Conservation (phyloP, 2,888 invertebrate species). For the Pheosia tremula region DNA sequence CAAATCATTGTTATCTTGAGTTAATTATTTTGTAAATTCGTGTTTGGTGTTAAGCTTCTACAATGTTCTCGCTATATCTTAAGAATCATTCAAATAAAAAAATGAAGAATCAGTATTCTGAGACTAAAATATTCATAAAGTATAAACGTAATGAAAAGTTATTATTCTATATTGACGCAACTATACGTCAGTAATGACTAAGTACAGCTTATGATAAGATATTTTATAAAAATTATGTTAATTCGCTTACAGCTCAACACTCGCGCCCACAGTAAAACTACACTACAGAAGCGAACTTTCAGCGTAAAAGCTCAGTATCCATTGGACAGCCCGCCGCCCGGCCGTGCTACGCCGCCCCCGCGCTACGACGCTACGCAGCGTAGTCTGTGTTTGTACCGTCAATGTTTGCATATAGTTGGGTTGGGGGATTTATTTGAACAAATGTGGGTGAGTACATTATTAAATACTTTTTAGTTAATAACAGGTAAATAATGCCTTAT, state of each 20-base stretch:
- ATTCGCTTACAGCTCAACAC: neutral
- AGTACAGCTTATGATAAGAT: neutral
- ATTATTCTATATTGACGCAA: too few species aligned
- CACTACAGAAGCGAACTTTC: neutral
- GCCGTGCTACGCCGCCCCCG: slow-evolving; percentile 33
- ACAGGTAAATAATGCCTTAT: too few species aligned
- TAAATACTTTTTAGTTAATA: too few species aligned
- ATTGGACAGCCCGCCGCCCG: slow-evolving; percentile 30
- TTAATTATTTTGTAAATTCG: too few species aligned
- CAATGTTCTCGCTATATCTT: too few species aligned
- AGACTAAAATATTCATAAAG: too few species aligned
- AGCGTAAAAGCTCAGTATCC: slow-evolving; percentile 24
- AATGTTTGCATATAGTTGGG: slow-evolving; percentile 13
- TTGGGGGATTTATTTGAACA: slow-evolving; percentile 16
- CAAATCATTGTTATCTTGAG: too few species aligned
- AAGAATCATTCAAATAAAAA: too few species aligned
- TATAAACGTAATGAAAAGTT: too few species aligned
- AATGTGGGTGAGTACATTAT: slow-evolving; percentile 16
- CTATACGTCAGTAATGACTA: too few species aligned
- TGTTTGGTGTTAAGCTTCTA: too few species aligned
- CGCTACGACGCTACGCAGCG: slow-evolving; percentile 35
- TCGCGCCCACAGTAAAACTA: neutral
- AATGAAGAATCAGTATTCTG: too few species aligned
- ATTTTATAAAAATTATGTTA: neutral
- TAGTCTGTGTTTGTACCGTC: slow-evolving; percentile 20